These are phyloP conservation scores for Sebastes ruberrimus DNA, from an alignment of 2,797 vertebrate genomes.

Conservation along the genomic window DNA sequence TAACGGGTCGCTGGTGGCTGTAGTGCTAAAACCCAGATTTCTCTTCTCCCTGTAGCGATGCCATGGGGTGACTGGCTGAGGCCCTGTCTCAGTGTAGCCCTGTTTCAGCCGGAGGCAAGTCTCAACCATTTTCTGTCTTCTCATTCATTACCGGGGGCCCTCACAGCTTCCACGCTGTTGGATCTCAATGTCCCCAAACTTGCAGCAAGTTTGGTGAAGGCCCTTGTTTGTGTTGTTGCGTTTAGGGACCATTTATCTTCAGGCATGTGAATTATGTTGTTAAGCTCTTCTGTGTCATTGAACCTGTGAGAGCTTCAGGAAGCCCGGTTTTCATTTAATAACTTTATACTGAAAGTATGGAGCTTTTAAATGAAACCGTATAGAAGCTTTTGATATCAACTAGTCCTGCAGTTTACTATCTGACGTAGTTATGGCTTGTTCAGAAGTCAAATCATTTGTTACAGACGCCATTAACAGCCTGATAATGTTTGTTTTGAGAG, in stretches of 20 bases:
- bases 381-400: neutral
- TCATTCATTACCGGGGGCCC: slow-evolving; percentile 91
- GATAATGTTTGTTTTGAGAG: slow-evolving; percentile 24
- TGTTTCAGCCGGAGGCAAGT: slow-evolving; percentile 99
- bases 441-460: neutral
- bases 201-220: slow-evolving; percentile 99
- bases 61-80: slow-evolving; percentile 98
- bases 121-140: slow-evolving; percentile 93
- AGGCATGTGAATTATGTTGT: slow-evolving; percentile 21
- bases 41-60: slow-evolving; percentile 98
- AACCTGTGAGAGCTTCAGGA: slow-evolving; percentile 6
- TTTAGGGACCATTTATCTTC: slow-evolving; percentile 32
- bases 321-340: slow-evolving; percentile 22
- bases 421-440: neutral
- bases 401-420: neutral
- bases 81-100: slow-evolving; percentile 98
- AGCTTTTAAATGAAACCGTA: slow-evolving; percentile 8
- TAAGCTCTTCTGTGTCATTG: slow-evolving; percentile 6
- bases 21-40: slow-evolving; percentile 97
- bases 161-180: slow-evolving; percentile 96
- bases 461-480: neutral
- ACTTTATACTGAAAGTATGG: neutral
- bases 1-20: slow-evolving; percentile 80
- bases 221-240: slow-evolving; percentile 83
- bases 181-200: slow-evolving; percentile 96